phyloP scores from a whole-genome alignment of 2,888 invertebrate species.

The Drosophila formosana region DNA sequence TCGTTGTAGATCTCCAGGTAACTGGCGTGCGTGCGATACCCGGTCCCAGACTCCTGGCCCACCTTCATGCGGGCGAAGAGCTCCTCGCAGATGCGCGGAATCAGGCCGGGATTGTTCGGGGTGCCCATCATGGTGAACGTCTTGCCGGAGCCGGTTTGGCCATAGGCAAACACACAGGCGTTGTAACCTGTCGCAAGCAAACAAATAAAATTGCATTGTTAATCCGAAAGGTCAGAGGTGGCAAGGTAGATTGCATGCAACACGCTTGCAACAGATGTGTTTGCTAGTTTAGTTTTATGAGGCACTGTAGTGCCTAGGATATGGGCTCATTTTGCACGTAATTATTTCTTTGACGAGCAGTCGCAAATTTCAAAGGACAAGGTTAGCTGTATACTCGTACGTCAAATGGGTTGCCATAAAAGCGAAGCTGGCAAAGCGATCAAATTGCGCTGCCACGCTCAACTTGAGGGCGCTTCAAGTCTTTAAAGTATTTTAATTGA shows the following conservation, averaged over 20 bases:
- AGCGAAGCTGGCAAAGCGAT: background rate
- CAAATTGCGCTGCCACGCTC: background rate
- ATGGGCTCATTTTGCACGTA: slow-evolving; percentile 6
- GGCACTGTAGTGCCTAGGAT: background rate
- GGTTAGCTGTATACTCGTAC: background rate
- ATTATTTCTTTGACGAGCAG: slow-evolving; percentile 2
- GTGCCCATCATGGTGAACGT: slow-evolving; percentile 96
- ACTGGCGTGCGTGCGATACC: slow-evolving; percentile 94
- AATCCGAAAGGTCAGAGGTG: slow-evolving; percentile 14
- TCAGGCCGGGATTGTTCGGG: slow-evolving; percentile 92
- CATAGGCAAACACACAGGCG: slow-evolving; percentile 96
- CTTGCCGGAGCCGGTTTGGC: slow-evolving; percentile 96
- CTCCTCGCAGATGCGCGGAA: slow-evolving; percentile 94
- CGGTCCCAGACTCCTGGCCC: slow-evolving; percentile 92
- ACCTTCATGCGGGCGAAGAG: slow-evolving; percentile 93
- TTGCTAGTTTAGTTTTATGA: slow-evolving; percentile 23
- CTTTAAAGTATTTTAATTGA: slow-evolving; percentile 2
- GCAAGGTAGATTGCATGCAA: slow-evolving; percentile 17
- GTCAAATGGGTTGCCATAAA: background rate
- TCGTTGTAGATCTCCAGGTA: slow-evolving; percentile 95
- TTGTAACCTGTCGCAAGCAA: slow-evolving; percentile 87
- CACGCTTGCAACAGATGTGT: slow-evolving; percentile 17
- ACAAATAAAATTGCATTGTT: background rate
- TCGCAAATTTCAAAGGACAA: slow-evolving; percentile 12
- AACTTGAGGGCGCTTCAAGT: background rate